Conservation (phyloP, 2,797 vertebrate genomes). For the Premnoplex brunnescens region DNA sequence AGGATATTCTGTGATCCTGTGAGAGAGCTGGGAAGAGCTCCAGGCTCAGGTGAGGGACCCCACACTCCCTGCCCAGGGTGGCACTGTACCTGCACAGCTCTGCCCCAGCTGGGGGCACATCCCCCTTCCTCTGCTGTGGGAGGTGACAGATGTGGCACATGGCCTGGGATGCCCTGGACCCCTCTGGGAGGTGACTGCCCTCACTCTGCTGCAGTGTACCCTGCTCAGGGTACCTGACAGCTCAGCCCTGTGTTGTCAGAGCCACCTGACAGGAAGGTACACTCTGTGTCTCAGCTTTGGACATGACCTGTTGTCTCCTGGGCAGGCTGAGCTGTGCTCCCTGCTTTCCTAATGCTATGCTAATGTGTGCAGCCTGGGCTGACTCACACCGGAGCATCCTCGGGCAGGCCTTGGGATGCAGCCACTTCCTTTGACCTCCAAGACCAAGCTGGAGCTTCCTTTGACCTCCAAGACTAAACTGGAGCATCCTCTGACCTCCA, state of each 20-base stretch:
- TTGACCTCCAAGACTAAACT: too few species aligned
- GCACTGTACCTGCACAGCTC: not conserved
- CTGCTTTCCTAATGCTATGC: not conserved
- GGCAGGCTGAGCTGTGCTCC: not conserved
- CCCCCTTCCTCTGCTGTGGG: not conserved
- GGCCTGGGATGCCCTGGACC: not conserved
- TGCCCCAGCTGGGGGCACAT: rapidly evolving
- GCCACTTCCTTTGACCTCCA: not conserved
- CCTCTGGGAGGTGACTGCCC: not conserved
- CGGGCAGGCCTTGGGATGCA: not conserved
- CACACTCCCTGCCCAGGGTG: not conserved
- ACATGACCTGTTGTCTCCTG: not conserved
- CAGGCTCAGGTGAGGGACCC: not conserved
- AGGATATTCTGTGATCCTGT: not conserved
- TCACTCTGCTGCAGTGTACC: not conserved
- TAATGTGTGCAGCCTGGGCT: not conserved
- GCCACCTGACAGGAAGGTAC: not conserved
- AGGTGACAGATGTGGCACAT: rapidly evolving
- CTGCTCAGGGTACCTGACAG: not conserved
- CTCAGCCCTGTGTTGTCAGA: not conserved
- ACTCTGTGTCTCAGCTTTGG: not conserved
- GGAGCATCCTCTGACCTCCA: too few species aligned
- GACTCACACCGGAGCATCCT: not conserved
- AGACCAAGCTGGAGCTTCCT: not conserved
- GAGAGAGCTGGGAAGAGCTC: not conserved